Percentiles rank a stretch among this genome's conserved stretches.
These are phyloP conservation scores for Sebastes matsubarae DNA, from an alignment of 2,797 vertebrate genomes.

Conservation along the genomic window DNA sequence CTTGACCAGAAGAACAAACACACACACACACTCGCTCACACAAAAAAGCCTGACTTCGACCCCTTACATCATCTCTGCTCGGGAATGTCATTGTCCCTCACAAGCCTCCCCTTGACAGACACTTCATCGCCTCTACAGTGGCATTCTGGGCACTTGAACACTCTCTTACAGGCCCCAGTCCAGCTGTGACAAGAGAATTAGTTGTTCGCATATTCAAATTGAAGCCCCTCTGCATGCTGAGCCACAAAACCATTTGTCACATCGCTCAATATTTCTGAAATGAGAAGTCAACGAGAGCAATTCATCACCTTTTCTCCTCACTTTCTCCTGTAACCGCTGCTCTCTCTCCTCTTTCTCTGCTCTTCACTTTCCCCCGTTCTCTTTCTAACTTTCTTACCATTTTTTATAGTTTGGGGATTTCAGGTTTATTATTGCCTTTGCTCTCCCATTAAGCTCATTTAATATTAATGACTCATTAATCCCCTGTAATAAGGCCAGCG, in stretches of 20 bases:
- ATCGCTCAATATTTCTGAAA: constrained; percentile 49
- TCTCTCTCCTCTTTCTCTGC: background rate
- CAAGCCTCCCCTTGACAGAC: constrained; percentile 54
- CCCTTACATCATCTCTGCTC: constrained; percentile 75
- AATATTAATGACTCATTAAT: constrained; percentile 79
- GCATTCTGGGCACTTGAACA: constrained; percentile 50
- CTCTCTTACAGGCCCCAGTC: constrained; percentile 31
- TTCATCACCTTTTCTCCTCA: constrained; percentile 55
- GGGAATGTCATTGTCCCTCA: constrained; percentile 61
- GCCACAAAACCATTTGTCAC: constrained; percentile 57
- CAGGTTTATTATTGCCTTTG: constrained; percentile 69
- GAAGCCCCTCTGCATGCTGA: constrained; percentile 54
- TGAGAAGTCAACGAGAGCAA: constrained; percentile 28
- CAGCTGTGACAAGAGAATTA: constrained; percentile 67
- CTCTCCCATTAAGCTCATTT: constrained; percentile 73
- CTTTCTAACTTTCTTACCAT: constrained; percentile 33
- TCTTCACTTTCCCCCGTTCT: constrained; percentile 25
- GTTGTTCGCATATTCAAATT: constrained; percentile 48
- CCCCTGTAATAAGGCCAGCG: constrained; percentile 76
- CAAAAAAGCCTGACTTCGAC: constrained; percentile 55
- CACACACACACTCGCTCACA: constrained; percentile 40
- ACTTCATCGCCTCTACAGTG: constrained; percentile 46
- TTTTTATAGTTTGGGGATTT: constrained; percentile 65
- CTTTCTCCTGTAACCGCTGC: background rate
- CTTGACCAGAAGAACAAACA: constrained; percentile 75